Evolutionary conservation across 92 coral and sea anemone genomes (phyloP).

Genomic region (Anthopleura xanthogrammica): DNA sequence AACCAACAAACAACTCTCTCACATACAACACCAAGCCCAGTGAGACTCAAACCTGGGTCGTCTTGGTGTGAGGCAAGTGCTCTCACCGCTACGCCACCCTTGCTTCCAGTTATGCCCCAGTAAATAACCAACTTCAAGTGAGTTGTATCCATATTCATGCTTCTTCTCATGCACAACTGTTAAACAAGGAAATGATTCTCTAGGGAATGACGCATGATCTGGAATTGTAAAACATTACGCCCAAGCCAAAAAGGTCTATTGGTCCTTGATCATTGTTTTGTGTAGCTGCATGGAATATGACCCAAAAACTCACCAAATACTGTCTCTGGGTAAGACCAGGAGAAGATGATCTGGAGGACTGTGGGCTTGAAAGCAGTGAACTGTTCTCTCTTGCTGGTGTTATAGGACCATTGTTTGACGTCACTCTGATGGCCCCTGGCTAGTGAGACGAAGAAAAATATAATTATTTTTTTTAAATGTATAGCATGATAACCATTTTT

Average conservation of each 20-base stretch:
- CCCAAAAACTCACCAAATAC: constrained; percentile 33
- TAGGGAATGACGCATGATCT: no score
- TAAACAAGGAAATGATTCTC: no score
- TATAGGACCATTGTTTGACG: constrained; percentile 13
- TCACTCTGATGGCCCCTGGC: constrained; percentile 21
- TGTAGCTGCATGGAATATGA: neutral
- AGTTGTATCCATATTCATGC: neutral
- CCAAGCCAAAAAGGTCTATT: neutral
- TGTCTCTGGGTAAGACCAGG: constrained; percentile 37
- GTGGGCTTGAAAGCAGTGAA: constrained; percentile 56
- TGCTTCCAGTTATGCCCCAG: no score
- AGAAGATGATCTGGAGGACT: constrained; percentile 45
- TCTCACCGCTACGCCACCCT: no score
- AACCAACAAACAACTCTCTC: no score
- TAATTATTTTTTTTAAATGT: neutral
- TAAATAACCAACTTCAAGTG: no score
- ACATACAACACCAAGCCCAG: no score
- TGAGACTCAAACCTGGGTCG: no score
- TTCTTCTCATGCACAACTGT: no score
- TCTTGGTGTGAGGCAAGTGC: no score
- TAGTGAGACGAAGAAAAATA: neutral
- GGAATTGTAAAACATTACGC: no score
- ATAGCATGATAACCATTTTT: neutral
- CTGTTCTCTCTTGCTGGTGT: constrained; percentile 46
- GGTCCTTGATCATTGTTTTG: neutral